Percentiles rank a stretch among this genome's conserved stretches.
phyloP scores from a whole-genome alignment of 2,888 invertebrate genomes.

The Allygus modestus region DNA sequence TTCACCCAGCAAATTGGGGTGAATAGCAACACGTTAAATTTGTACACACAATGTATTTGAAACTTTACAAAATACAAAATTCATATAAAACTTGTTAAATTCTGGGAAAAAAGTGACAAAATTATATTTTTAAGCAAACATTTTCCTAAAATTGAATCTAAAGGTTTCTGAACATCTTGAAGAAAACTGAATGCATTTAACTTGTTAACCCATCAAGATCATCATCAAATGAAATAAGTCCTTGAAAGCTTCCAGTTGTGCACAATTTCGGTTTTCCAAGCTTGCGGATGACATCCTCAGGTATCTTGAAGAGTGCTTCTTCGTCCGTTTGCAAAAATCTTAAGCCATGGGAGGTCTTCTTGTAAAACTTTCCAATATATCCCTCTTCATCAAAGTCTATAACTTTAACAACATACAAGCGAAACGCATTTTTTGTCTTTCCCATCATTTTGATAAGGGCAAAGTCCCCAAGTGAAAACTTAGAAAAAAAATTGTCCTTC shows the following conservation, averaged over 20 bases:
- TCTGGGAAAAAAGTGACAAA: constrained; percentile 45
- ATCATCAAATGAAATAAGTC: constrained; percentile 51
- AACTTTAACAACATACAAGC: constrained; percentile 11
- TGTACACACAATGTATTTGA: too few relatives aligned
- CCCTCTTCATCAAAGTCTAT: neutral
- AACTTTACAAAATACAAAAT: constrained; percentile 24
- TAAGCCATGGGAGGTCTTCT: too few relatives aligned
- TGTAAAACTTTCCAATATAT: constrained; percentile 5
- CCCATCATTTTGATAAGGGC: neutral
- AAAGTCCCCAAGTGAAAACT: constrained; percentile 14
- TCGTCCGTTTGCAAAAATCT: too few relatives aligned
- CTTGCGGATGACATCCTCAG: too few relatives aligned
- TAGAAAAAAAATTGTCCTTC: neutral
- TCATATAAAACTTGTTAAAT: constrained; percentile 49
- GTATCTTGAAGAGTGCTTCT: too few relatives aligned
- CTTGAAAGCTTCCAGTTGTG: constrained; percentile 37
- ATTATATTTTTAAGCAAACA: constrained; percentile 19
- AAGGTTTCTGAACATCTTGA: constrained; percentile 8
- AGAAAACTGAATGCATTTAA: constrained; percentile 17
- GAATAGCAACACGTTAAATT: constrained; percentile 31
- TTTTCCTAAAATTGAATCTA: too few relatives aligned
- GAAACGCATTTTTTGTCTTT: neutral
- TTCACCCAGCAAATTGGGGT: constrained; percentile 47
- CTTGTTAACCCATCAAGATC: constrained; percentile 39
- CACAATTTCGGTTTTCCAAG: too few relatives aligned